Base-by-base conservation (phyloP, 2,797 vertebrate species). In the Scarus forsteni region DNA sequence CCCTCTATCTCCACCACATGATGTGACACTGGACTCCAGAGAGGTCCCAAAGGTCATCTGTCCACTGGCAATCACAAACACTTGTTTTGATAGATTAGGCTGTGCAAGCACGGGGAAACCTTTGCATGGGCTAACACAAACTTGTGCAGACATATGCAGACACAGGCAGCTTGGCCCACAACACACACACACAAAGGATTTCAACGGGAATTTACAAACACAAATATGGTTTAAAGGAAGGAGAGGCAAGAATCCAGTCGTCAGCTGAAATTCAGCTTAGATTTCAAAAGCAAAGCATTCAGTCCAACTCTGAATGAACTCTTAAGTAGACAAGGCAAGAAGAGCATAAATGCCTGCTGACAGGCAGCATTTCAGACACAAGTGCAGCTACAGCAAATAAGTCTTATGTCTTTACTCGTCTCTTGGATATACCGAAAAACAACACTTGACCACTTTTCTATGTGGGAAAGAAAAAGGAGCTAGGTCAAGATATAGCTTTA, bases 11-110 rank as follows among this genome's bases (percentile, higher is more conserved):
- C 60, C 52, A 60, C 64, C 61, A 60, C 73, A 73, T 69, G 62
- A 85, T 68, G 73, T 77, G 85, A 87, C 84, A 84, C 66, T 70
- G 77, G 80, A 82, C 80, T 81, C 66, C 58, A 66, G 76, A 74
- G 72, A 70, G 66, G 66, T 72, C 84, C 80, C 79, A 88, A 75
- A 90, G 88, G 89, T 90, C 90, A 91, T 90, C 67, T 60, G 82
- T 91, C 86, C 63, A 18, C 75, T 71, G 67, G 80, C 78, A 79
- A 86, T 92, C 88, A 87, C 86, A 89, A 92, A 82, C 88, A 85
- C 87, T 92, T 86, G 84, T 87, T 83, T 87, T 91, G 91, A 93
- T 90, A 85, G 85, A 92, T 92, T 88, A 89, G 75, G 76, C 64
- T 19, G 52, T 62, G 69, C 63, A 67, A 77, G 77, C 56, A 40